Evolutionary conservation across 2,113 vertebrate genomes (phyloP).

Genomic region (Willisornis vidua): DNA sequence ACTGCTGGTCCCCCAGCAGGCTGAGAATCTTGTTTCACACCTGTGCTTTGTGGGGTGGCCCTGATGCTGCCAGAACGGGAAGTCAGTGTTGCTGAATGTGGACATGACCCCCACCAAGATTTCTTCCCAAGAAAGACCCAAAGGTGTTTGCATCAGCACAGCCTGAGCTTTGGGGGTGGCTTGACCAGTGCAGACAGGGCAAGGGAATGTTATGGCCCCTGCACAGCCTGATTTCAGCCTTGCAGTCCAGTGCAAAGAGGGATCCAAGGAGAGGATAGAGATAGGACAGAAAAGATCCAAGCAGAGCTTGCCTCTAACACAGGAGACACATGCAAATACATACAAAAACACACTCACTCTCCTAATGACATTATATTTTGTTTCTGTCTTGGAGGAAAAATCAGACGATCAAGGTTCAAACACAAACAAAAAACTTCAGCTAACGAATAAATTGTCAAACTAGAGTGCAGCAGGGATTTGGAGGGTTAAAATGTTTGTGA

Average conservation of each 20-base stretch:
- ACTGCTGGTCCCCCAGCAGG: not conserved
- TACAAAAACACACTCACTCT: not conserved
- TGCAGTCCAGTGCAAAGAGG: not conserved
- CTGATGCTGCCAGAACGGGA: not conserved
- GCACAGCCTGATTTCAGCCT: not conserved
- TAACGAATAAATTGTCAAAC: slow-evolving; percentile 28
- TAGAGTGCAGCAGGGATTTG: not conserved
- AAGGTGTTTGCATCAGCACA: not conserved
- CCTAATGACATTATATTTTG: not conserved
- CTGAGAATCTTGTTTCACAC: not conserved
- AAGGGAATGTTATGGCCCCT: not conserved
- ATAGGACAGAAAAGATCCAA: not conserved
- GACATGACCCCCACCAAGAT: not conserved
- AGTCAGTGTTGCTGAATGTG: not conserved
- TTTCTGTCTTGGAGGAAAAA: slow-evolving; percentile 7
- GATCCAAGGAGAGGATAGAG: not conserved
- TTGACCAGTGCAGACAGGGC: not conserved
- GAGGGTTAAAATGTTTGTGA: slow-evolving; percentile 64
- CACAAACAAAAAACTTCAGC: not conserved
- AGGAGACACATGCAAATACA: not conserved
- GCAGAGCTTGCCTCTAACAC: not conserved
- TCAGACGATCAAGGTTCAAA: slow-evolving; percentile 10
- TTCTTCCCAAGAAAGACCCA: not conserved
- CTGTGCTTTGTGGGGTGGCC: not conserved
- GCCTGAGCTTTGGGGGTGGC: not conserved